Base-by-base conservation (phyloP, 2,113 vertebrate genomes). In the Sprattus sprattus region DNA sequence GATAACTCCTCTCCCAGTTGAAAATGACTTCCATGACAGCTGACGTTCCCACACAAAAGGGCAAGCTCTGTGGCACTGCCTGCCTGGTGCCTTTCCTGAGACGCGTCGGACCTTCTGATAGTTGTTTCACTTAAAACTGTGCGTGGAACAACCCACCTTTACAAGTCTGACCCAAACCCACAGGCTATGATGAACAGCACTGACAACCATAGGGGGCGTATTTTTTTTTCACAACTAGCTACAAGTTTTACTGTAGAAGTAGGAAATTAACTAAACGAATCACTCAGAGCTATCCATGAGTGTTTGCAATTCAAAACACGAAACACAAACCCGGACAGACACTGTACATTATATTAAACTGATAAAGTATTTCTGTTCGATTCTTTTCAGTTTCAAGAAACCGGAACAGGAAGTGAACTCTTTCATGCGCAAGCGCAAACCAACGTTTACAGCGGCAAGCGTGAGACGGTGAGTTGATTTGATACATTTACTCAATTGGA, bases 401-500 rank as follows among this genome's bases (percentile, higher is more conserved):
- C 82, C 85, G 87, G 89, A 90, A 90, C 47, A 52, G 89, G 88
- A 90, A 91, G 81, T 75, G 18, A 13, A 15, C 11, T 5, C 0
- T 52, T 22, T 81, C 13, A 5, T 8, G 84, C 13, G 85, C 91
- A 90, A 91, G 93, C 92, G 92, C 88, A 60, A 1, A 0, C 67
- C 13, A 0, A 18, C n/a, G 10, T 3, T 25, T 6, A 32, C 81
- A 54, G 11, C 20, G 11, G 45, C 3, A 44, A 86, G 92, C 91
- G 92, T 85, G 91, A 91, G 15, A 88, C 92, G 91, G 89, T 78
- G 84, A 52, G 83, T 93, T 93, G 85, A 91, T 88, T 91, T 67
- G 46, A 25, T 57, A 78, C 2, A 46, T 46, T 81, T 28, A 6
- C 6, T 20, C 18, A 4, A 60, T 60, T 18, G 22, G 16, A 54